Conservation (phyloP, 2,113 vertebrate species). For the Mesitornis unicolor region DNA sequence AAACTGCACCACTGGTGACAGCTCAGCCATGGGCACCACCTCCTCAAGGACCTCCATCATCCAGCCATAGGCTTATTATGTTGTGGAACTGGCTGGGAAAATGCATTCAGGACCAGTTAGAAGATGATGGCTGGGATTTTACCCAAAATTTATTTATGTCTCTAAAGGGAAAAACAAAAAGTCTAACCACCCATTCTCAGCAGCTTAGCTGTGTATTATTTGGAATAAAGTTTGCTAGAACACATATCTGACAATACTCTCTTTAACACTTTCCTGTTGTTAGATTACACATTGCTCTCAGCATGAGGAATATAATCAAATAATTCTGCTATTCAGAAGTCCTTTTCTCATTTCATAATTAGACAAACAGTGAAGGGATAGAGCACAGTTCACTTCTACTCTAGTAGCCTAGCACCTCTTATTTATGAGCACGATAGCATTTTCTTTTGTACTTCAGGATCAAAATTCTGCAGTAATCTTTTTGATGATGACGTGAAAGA, state of each 20-base stretch:
- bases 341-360: neutral
- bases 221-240: neutral
- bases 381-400: neutral
- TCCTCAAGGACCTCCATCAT: neutral
- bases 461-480: neutral
- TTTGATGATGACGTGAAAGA: neutral
- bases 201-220: neutral
- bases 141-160: neutral
- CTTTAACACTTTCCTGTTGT: neutral
- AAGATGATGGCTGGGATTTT: neutral
- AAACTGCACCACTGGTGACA: neutral
- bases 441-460: neutral
- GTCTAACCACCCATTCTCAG: neutral
- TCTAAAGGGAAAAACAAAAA: neutral
- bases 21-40: accelerated
- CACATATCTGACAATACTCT: neutral
- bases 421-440: neutral
- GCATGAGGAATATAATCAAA: neutral
- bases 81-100: neutral
- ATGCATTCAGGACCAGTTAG: neutral
- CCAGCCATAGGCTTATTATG: neutral
- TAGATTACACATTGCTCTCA: neutral
- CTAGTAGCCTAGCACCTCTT: neutral
- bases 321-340: neutral
- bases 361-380: neutral